Percentiles rank a stretch among this genome's conserved stretches.
phyloP scores from a whole-genome alignment of 2,888 invertebrate genomes.

The Bibio marci region DNA sequence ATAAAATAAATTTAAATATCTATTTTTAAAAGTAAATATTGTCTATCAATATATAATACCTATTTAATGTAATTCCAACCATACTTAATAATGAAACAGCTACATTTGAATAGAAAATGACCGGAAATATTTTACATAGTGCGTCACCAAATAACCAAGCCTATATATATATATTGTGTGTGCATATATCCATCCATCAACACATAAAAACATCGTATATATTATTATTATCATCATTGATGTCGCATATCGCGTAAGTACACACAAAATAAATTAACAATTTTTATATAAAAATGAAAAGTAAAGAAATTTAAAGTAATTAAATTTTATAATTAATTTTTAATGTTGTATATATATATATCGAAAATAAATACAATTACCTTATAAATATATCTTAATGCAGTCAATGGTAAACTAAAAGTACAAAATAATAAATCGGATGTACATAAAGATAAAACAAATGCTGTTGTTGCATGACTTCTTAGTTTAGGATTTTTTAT shows the following conservation, averaged over 20 bases:
- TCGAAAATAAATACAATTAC: slow-evolving; percentile 16
- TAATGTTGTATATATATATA: too few species aligned
- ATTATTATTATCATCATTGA: too few species aligned
- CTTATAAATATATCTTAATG: slow-evolving; percentile 64
- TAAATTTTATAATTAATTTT: too few species aligned
- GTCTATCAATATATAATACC: too few species aligned
- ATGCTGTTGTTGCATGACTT: slow-evolving; percentile 72
- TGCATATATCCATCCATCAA: too few species aligned
- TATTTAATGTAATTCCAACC: slow-evolving; percentile 78
- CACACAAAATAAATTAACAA: too few species aligned
- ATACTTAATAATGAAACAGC: slow-evolving; percentile 74
- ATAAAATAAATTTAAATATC: too few species aligned
- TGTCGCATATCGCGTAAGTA: too few species aligned
- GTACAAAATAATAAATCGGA: slow-evolving; percentile 74
- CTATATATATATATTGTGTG: slow-evolving; percentile 14
- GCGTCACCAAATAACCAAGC: slow-evolving; percentile 63
- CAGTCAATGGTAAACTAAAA: slow-evolving; percentile 70
- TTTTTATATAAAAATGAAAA: too few species aligned
- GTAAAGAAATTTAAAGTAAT: too few species aligned
- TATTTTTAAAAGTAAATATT: too few species aligned
- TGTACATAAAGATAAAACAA: slow-evolving; percentile 69
- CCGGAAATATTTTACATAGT: slow-evolving; percentile 69
- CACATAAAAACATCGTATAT: too few species aligned
- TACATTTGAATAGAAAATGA: slow-evolving; percentile 79
- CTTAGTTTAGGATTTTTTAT: slow-evolving; percentile 61